Base-by-base conservation (phyloP, 2,113 vertebrate species). In the Tricholaema leucomelas region DNA sequence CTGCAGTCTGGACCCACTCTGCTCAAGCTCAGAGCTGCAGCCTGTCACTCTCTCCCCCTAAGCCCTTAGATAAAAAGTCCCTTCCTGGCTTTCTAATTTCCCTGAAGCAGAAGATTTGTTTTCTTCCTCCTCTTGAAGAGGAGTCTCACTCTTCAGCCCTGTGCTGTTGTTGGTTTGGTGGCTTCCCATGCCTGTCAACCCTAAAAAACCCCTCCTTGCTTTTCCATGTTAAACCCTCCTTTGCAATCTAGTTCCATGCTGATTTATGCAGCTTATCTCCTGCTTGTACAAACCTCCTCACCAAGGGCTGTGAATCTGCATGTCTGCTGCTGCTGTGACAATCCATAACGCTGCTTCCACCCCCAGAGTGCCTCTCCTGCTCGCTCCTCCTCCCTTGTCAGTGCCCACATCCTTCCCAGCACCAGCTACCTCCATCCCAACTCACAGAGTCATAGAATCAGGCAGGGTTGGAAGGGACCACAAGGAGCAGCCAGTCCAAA, bases 191-290 rank as follows among this genome's bases (percentile, higher is more conserved):
- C 88, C 69, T 74, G 72, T 75, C 93, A 89, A 52, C 75, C 42
- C 80, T 76, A 89, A 93, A 95, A 95, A 93, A 92, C 63, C 60
- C 30, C 67, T 89, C 85, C 59, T 70, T 76, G 79, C 60, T 91
- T 82, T 15, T 20, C 71, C 85, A 91, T 63, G 75, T 33, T 87
- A 65, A 89, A 89, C 38, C 66, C 78, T 77, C 58, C 40, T 92
- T 87, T 87, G 89, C 67, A 58, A 27, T 48, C 36, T 52, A 81
- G 75, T 69, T 76, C 40, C 80, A 64, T 30, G 27, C 15, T 85
- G 93, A 95, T 95, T 92, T 93, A 93, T 69, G 70, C 3, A 85
- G 91, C 87, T 95, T 92, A 70, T 73, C 87, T 91, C 79, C 79
- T 60, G 48, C 85, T n/a, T 76, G 81, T 80, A 87, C 85, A 96